phyloP scores from a whole-genome alignment of 2,888 invertebrate genomes.

The Oeneis ivallda region DNA sequence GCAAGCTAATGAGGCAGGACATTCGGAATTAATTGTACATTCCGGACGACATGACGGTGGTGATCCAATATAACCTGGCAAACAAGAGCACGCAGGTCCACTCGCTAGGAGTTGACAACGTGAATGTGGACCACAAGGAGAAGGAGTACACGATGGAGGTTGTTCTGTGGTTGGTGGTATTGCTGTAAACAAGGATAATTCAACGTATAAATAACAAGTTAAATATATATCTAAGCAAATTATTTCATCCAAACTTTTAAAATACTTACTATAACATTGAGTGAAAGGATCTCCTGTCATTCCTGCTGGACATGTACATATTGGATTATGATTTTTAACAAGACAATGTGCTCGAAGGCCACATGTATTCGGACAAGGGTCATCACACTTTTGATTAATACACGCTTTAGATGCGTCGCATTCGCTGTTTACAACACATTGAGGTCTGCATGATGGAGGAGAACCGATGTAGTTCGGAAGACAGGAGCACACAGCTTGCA shows the following conservation, averaged over 20 bases:
- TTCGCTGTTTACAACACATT: constrained; percentile 93
- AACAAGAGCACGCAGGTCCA: constrained; percentile 89
- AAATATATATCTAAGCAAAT: neutral
- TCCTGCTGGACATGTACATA: constrained; percentile 92
- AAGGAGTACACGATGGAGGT: constrained; percentile 89
- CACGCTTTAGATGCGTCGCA: constrained; percentile 92
- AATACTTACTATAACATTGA: constrained; percentile 87
- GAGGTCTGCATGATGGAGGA: constrained; percentile 91
- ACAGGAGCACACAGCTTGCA: constrained; percentile 93
- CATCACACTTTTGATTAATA: constrained; percentile 91
- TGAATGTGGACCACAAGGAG: constrained; percentile 92
- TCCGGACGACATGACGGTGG: constrained; percentile 91
- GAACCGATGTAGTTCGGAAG: constrained; percentile 88
- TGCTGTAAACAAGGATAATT: constrained; percentile 47
- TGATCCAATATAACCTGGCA: constrained; percentile 88
- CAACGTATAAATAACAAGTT: neutral
- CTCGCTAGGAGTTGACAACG: constrained; percentile 88
- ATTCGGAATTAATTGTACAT: constrained; percentile 90
- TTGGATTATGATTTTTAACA: constrained; percentile 92
- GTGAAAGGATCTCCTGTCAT: constrained; percentile 93
- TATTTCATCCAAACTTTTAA: neutral
- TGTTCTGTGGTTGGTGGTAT: constrained; percentile 80
- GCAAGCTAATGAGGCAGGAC: constrained; percentile 88
- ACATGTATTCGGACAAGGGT: constrained; percentile 94
- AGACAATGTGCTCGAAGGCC: constrained; percentile 92